Evolutionary conservation across 2,113 vertebrate species (phyloP).

Genomic region (Malurus melanocephalus): DNA sequence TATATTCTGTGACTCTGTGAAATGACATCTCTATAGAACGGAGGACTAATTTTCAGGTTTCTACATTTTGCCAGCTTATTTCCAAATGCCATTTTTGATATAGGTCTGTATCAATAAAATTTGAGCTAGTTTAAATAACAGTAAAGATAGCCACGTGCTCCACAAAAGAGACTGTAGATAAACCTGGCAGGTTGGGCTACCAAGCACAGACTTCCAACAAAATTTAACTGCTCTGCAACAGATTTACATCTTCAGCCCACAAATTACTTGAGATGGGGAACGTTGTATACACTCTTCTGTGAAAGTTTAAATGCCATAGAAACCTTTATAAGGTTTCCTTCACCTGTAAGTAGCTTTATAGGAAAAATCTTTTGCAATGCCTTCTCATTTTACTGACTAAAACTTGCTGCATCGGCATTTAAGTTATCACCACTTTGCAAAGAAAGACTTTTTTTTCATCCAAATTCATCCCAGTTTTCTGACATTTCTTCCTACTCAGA

Average conservation of each 20-base stretch:
- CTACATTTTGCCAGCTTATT: background rate
- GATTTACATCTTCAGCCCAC: background rate
- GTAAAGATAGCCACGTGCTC: background rate
- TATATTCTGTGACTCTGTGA: background rate
- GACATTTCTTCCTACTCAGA: background rate
- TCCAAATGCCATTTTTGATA: background rate
- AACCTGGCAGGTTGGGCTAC: background rate
- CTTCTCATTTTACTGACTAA: background rate
- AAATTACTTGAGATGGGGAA: background rate
- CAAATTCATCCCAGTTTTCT: background rate
- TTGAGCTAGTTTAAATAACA: background rate
- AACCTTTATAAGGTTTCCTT: background rate
- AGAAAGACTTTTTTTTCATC: background rate
- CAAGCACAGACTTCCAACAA: background rate
- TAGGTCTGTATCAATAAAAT: background rate
- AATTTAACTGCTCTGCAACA: background rate
- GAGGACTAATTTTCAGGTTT: background rate
- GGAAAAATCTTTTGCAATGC: background rate
- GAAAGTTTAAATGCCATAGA: background rate
- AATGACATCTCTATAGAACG: background rate
- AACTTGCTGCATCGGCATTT: background rate
- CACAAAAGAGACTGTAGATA: background rate
- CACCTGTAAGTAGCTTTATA: background rate
- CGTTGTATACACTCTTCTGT: accelerated
- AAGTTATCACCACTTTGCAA: background rate